phyloP scores from a whole-genome alignment of 2,797 vertebrate species.

The Gallirallus australis region DNA sequence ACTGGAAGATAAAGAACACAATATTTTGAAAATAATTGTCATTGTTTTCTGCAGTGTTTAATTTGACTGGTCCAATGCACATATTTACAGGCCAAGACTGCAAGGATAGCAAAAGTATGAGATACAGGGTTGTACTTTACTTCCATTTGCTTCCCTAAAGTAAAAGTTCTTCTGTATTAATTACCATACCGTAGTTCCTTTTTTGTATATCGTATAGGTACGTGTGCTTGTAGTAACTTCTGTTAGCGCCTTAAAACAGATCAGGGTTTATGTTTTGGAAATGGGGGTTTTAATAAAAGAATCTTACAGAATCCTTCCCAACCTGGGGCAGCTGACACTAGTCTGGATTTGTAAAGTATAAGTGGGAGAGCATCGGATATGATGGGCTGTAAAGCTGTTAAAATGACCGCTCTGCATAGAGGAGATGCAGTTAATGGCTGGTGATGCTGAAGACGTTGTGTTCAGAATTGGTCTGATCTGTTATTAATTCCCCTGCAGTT shows the following conservation, averaged over 20 bases:
- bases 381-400: background rate
- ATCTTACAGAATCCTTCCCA: background rate
- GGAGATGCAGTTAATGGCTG: background rate
- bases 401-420: background rate
- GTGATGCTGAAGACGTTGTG: background rate
- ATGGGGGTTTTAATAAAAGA: background rate
- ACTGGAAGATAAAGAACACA: background rate
- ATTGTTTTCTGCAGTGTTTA: background rate
- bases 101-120: background rate
- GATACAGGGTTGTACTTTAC: background rate
- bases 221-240: background rate
- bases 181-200: background rate
- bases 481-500: background rate
- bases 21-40: background rate
- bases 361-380: background rate
- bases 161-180: background rate
- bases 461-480: background rate
- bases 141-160: background rate
- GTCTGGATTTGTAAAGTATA: background rate
- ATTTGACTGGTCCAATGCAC: background rate
- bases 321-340: background rate
- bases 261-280: background rate
- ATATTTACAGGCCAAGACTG: background rate
- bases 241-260: background rate
- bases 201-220: accelerated